Percentiles rank a stretch among this genome's conserved stretches.
Evolutionary conservation across 2,797 vertebrate genomes (phyloP).

Genomic region (Borostomias antarcticus): DNA sequence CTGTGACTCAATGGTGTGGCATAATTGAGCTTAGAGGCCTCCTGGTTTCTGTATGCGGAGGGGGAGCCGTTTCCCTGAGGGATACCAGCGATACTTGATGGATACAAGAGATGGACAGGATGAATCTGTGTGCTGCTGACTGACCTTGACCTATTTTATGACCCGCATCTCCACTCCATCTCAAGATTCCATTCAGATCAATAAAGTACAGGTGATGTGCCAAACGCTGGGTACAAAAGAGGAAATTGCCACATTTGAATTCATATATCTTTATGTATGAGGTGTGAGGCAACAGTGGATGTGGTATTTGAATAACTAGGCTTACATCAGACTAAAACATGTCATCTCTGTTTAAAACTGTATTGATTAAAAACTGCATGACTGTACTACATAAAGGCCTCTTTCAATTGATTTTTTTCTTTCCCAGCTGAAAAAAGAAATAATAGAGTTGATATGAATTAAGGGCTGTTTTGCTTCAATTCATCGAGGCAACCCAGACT

Average conservation of each 20-base stretch:
- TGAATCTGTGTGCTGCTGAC: conserved; percentile 64
- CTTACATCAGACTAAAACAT: conserved; percentile 71
- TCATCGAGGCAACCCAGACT: conserved; percentile 86
- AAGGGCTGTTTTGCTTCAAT: conserved; percentile 84
- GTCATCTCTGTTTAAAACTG: conserved; percentile 71
- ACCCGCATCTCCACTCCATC: conserved; percentile 70
- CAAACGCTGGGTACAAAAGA: conserved; percentile 48
- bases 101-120: conserved; percentile 67
- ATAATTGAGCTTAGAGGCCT: conserved; percentile 67
- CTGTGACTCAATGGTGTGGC: conserved; percentile 66
- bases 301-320: conserved; percentile 59
- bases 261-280: conserved; percentile 40
- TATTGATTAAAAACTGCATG: conserved; percentile 80
- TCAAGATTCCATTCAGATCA: conserved; percentile 64
- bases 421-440: conserved; percentile 64
- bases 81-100: conserved; percentile 68
- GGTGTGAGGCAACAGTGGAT: conserved; percentile 32
- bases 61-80: conserved; percentile 63
- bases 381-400: conserved; percentile 73
- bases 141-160: conserved; percentile 79
- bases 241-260: conserved; percentile 42
- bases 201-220: conserved; percentile 61
- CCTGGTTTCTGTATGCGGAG: conserved; percentile 69
- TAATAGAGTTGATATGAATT: conserved; percentile 78
- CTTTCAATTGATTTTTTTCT: conserved; percentile 78